Base-by-base conservation (phyloP, 2,797 vertebrate species). In the Myotis daubentonii region DNA sequence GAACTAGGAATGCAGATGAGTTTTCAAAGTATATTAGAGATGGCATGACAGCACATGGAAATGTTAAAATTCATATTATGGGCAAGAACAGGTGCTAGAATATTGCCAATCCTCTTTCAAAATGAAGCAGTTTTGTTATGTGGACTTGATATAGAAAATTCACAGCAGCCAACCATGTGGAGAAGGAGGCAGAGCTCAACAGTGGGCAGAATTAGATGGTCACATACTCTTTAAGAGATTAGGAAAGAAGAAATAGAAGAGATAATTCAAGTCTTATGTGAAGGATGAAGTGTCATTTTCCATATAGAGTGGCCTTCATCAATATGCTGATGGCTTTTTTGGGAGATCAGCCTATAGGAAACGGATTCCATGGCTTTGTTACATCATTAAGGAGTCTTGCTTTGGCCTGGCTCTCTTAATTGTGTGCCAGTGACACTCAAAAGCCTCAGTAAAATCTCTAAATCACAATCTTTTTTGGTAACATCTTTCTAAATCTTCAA, bases 231-330 rank as follows among this genome's bases (percentile, higher is more conserved):
- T 80, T 53, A 25, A 86, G 23, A 66, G 47, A 81, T 38, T 49
- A 87, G 22, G 41, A 70, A 86, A 94, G 47, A 70, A 66, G 47
- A 91, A 51, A 79, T 51, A 28, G 15, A 93, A 57, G 23, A 91
- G 9, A 51, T 20, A 28, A 79, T 44, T 88, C 8, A 65, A 38
- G 23, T 74, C 11, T 55, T 87, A 0, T 22, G 49, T 84, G n/a
- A 81, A 68, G 38, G 19, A n/a, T 57, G 3, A 85, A 86, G 11
- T 68, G 15, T 22, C 25, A n/a, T 38, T 25, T 74, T 72, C 57
- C 19, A 28, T 23, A 36, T 20, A 28, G 9, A 47, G 12, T 38
- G 33, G 5, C 12, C 30, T 51, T n/a, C 19, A 38, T 70, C 33
- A 36, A 44, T 55, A 44, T 53, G 76, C 76, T 36, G 81, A 72